Conservation (phyloP, 2,113 vertebrate genomes). For the Planiliza haematocheilus region DNA sequence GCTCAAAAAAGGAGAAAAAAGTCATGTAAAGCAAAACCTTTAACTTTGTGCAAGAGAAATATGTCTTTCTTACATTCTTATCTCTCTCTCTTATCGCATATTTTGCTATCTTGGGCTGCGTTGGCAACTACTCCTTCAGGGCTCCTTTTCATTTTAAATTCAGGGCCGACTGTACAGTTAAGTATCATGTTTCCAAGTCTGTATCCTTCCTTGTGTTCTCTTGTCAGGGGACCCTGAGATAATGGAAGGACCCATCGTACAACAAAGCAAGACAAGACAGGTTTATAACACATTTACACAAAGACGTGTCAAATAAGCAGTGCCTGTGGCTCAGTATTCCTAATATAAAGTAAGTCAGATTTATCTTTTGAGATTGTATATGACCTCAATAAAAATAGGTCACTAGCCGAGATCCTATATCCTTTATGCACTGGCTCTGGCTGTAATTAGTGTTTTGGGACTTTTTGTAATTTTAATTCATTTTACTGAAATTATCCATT, state of each 20-base stretch:
- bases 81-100: too few relatives aligned
- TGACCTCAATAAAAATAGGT: constrained; percentile 46
- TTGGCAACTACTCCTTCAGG: too few relatives aligned
- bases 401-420: constrained; percentile 23
- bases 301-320: background rate
- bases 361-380: background rate
- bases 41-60: too few relatives aligned
- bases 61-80: too few relatives aligned
- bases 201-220: background rate
- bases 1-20: background rate
- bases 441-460: constrained; percentile 2
- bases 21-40: too few relatives aligned
- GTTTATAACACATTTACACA: too few relatives aligned
- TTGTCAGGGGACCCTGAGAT: background rate
- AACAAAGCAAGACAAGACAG: too few relatives aligned
- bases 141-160: too few relatives aligned
- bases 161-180: background rate
- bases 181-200: too few relatives aligned
- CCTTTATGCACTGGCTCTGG: constrained; percentile 1
- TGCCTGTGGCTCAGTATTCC: background rate
- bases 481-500: constrained; percentile 3
- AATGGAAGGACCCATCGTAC: too few relatives aligned
- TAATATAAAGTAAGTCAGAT: background rate
- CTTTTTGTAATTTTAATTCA: constrained; percentile 11
- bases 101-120: too few relatives aligned